Percentiles rank a stretch among this genome's conserved stretches.
These are phyloP conservation scores for Saturnia pavonia DNA, from an alignment of 2,888 invertebrate species.

Conservation along the genomic window DNA sequence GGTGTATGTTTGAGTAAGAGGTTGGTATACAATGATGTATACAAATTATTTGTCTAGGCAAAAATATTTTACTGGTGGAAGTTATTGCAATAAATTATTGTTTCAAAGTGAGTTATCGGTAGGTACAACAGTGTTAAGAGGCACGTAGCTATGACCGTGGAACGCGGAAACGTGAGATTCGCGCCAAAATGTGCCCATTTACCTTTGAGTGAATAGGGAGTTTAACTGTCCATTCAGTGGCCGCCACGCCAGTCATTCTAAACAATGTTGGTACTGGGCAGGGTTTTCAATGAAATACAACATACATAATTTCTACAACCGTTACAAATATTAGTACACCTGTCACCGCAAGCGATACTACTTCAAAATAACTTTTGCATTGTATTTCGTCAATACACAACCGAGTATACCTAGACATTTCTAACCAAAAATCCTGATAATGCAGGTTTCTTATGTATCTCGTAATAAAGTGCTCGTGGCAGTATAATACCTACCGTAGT, in stretches of 20 bases:
- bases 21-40: not conserved
- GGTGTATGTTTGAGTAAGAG: not conserved
- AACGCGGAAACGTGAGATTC: conserved; percentile 66
- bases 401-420: not conserved
- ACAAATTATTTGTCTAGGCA: not conserved
- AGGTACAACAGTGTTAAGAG: conserved; percentile 16
- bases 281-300: conserved; percentile 56
- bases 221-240: conserved; percentile 70
- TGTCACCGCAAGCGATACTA: conserved; percentile 31
- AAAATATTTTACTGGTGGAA: conserved; percentile 2
- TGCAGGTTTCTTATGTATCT: not conserved
- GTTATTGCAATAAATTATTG: conserved; percentile 16
- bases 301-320: conserved; percentile 43
- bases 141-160: conserved; percentile 34
- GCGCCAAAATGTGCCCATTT: conserved; percentile 65
- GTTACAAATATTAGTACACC: conserved; percentile 41
- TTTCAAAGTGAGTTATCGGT: conserved; percentile 20
- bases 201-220: conserved; percentile 67
- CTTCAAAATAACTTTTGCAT: conserved; percentile 17
- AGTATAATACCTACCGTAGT: not conserved
- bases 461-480: not conserved
- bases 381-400: conserved; percentile 2
- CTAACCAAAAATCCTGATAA: not conserved
- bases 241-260: conserved; percentile 56
- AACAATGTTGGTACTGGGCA: conserved; percentile 58